phyloP scores from a whole-genome alignment of 2,888 invertebrate genomes.

The Diaprepes abbreviatus region DNA sequence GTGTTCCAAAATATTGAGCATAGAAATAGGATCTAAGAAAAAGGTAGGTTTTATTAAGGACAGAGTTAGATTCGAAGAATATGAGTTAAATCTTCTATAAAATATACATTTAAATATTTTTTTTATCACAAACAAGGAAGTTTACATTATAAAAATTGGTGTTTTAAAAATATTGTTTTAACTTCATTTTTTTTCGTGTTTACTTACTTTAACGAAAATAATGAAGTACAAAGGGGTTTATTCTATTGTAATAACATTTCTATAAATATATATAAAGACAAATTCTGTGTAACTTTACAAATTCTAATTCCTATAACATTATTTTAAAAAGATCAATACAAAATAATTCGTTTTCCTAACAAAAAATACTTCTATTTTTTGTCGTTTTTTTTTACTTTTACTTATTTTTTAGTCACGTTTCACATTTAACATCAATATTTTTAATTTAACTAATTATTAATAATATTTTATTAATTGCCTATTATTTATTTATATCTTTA shows the following conservation, averaged over 20 bases:
- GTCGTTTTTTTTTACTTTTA: neutral
- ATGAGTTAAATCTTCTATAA: neutral
- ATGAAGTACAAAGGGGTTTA: neutral
- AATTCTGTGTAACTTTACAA: neutral
- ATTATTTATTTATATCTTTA: slow-evolving; percentile 14
- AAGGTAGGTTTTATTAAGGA: neutral
- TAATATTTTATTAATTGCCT: slow-evolving; percentile 6
- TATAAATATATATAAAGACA: neutral
- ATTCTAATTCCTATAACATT: neutral
- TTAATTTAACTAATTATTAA: slow-evolving; percentile 3
- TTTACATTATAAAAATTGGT: slow-evolving; percentile 6
- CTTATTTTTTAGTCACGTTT: neutral
- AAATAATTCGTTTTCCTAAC: slow-evolving; percentile 2
- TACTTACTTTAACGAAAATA: neutral
- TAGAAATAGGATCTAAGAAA: neutral
- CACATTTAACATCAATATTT: slow-evolving; percentile 14
- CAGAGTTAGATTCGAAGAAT: neutral
- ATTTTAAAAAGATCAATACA: neutral
- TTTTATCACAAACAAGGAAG: slow-evolving; percentile 12
- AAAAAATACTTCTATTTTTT: neutral
- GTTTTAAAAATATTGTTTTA: neutral
- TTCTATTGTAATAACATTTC: neutral
- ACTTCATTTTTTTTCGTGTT: neutral
- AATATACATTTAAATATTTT: neutral
- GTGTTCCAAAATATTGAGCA: neutral